phyloP scores from a whole-genome alignment of 1,140 invertebrate species.

The Aphidius gifuensis region DNA sequence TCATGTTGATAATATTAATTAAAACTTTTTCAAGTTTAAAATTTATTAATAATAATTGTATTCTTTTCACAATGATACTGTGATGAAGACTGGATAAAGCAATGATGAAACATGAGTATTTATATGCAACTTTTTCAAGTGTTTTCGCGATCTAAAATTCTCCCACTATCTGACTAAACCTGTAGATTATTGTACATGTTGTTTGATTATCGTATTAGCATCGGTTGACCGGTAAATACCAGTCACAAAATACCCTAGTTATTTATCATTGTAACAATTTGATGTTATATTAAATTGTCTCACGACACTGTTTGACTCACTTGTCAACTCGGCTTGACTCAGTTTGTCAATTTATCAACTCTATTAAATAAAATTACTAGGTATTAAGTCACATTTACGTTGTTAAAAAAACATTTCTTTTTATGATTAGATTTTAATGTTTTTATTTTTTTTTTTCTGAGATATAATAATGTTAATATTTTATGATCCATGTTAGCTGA shows the following conservation, averaged over 20 bases:
- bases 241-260: not conserved
- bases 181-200: too few species aligned
- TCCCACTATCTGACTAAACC: too few species aligned
- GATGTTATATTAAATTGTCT: too few species aligned
- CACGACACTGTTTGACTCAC: too few species aligned
- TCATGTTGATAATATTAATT: slow-evolving; percentile 19
- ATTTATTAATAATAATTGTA: too few species aligned
- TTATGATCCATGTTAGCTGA: not conserved
- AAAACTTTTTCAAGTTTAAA: not conserved
- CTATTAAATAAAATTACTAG: slow-evolving; percentile 19
- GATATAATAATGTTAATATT: not conserved
- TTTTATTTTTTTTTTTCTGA: not conserved
- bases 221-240: slow-evolving; percentile 29
- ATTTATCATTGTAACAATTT: too few species aligned
- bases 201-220: not conserved
- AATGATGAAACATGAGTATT: too few species aligned
- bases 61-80: too few species aligned
- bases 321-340: slow-evolving; percentile 23
- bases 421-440: slow-evolving; percentile 13
- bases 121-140: too few species aligned
- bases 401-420: not conserved
- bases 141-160: too few species aligned
- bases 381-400: slow-evolving; percentile 24
- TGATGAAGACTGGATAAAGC: too few species aligned
- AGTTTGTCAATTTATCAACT: slow-evolving; percentile 27